Conservation (phyloP, 2,888 invertebrate species). For the Agrotis exclamationis region DNA sequence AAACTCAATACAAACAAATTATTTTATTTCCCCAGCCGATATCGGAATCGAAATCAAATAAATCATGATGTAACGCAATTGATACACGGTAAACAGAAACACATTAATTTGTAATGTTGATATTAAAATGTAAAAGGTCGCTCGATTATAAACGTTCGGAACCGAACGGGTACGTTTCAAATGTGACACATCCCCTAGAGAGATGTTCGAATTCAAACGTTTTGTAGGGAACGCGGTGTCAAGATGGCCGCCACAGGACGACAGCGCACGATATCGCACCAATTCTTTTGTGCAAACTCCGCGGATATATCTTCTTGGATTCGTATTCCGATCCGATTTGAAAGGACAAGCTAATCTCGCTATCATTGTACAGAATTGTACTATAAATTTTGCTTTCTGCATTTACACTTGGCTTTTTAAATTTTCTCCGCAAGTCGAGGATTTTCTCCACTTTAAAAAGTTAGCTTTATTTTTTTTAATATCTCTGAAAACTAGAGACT, state of each 20-base stretch:
- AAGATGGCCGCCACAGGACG: slow-evolving; percentile 82
- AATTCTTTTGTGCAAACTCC: slow-evolving; percentile 87
- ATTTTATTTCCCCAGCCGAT: slow-evolving; percentile 39
- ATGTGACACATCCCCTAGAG: slow-evolving; percentile 81
- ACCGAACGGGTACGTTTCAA: slow-evolving; percentile 65
- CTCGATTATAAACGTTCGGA: slow-evolving; percentile 59
- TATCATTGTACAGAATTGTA: slow-evolving; percentile 79
- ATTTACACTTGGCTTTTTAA: slow-evolving; percentile 57
- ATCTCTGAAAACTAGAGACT: slow-evolving; percentile 29
- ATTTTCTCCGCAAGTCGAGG: slow-evolving; percentile 31
- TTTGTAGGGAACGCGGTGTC: slow-evolving; percentile 79
- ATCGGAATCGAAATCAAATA: slow-evolving; percentile 45
- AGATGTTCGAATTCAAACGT: slow-evolving; percentile 86
- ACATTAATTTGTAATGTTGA: slow-evolving; percentile 42
- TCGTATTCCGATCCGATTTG: slow-evolving; percentile 83
- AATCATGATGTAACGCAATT: slow-evolving; percentile 45
- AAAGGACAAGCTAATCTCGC: slow-evolving; percentile 85
- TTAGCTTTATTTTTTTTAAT: slow-evolving; percentile 37
- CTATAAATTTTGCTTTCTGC: slow-evolving; percentile 69
- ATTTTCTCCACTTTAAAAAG: slow-evolving; percentile 44
- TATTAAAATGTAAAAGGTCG: slow-evolving; percentile 44
- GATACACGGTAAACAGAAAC: slow-evolving; percentile 29
- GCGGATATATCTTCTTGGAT: slow-evolving; percentile 82
- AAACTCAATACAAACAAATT: slow-evolving; percentile 48
- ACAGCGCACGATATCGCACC: slow-evolving; percentile 84